Base-by-base conservation (phyloP, 2,113 vertebrate genomes). In the Phrynocephalus versicolor region DNA sequence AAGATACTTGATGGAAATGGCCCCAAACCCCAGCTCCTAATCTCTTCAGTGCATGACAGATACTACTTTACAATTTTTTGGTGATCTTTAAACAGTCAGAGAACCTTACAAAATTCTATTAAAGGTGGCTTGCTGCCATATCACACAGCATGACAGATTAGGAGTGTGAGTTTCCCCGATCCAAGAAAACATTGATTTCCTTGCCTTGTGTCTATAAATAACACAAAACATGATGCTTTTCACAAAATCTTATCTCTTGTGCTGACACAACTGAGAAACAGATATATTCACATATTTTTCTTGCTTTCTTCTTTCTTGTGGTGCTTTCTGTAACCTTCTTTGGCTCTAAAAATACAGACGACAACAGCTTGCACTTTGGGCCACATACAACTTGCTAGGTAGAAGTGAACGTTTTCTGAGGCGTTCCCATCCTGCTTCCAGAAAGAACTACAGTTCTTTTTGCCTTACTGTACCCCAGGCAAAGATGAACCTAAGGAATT, bases 121-220 rank as follows among this genome's bases (percentile, higher is more conserved):
- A 81, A 62, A 58, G 82, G 69, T 4, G 69, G 83, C 88, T 87
- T 77, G 89, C 83, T 81, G 79, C 82, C 72, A 78, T 87, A 78
- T 80, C 5, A 25, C 45, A 21, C 13, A 76, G 70, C 62, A 70
- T 70, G 62, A 88, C 78, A 60, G 70, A 81, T 75, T 75, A 76
- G 35, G 51, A 60, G 35, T 51, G 79, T 80, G 76, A 75, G 30
- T 58, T 88, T 89, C 88, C 81, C 87, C 88, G 57, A 67, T 1
- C 1, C 1, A 79, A 93, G 83, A 89, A 91, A 92, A 80, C 64
- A 87, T 81, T 0, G 39, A 83, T 88, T 93, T 92, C 84, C 87
- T 93, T 86, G 92, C 88, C 60, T n/a, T n/a, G 0, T 84, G 84
- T 21, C 84, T 92, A 84, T 88, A 93, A 94, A 95, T 94, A 91